phyloP scores from a whole-genome alignment of 2,113 vertebrate genomes.

The Chelonoidis abingdonii region DNA sequence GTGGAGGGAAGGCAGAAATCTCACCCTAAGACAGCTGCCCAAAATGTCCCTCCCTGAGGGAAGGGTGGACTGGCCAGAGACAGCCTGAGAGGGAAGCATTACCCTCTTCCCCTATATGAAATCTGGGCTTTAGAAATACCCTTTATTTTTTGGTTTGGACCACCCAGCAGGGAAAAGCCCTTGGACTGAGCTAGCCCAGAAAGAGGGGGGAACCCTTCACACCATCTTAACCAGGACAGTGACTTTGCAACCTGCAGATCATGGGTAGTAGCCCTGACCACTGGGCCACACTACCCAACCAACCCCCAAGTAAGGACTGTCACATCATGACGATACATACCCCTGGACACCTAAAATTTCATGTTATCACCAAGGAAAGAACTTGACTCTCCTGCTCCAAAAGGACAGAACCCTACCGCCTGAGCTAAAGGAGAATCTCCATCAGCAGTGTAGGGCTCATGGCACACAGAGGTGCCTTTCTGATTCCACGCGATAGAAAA shows the following conservation, averaged over 20 bases:
- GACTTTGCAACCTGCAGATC: background rate
- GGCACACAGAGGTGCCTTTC: background rate
- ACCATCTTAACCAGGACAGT: background rate
- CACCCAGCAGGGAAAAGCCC: background rate
- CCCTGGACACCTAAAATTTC: too few species aligned
- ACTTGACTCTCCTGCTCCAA: background rate
- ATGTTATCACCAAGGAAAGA: background rate
- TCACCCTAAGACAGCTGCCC: background rate
- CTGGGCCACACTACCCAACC: too few species aligned
- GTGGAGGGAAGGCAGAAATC: background rate
- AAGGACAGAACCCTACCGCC: background rate
- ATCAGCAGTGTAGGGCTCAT: background rate
- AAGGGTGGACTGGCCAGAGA: background rate
- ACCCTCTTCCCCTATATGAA: background rate
- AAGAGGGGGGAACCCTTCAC: too few species aligned
- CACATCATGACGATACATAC: background rate
- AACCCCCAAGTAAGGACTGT: too few species aligned
- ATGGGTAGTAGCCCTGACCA: background rate
- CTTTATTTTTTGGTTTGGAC: background rate
- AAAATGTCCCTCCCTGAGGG: too few species aligned
- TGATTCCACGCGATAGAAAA: background rate
- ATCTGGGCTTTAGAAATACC: background rate
- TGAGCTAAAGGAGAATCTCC: background rate
- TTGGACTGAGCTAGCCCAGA: too few species aligned
- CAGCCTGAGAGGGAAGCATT: too few species aligned